These are phyloP conservation scores for Chydorus sphaericus DNA, from an alignment of 2,888 invertebrate genomes.

Conservation along the genomic window DNA sequence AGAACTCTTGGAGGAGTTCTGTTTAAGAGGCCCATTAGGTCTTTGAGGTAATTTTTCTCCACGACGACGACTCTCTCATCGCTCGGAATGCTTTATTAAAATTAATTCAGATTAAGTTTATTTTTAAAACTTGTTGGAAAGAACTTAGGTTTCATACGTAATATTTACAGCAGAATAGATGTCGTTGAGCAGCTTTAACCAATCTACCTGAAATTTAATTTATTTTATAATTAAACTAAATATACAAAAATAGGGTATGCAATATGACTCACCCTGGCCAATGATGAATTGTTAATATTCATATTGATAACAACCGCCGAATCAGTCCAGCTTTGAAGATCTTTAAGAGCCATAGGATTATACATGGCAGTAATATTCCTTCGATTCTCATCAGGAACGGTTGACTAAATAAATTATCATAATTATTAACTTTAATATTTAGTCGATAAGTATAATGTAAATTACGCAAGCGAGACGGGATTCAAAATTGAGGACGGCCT, in stretches of 20 bases:
- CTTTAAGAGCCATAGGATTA: conserved; percentile 25
- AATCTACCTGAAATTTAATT: background rate
- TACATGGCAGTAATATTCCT: conserved; percentile 25
- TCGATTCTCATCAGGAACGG: conserved; percentile 21
- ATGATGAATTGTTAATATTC: too few relatives aligned
- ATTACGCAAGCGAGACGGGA: conserved; percentile 44
- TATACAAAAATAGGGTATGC: too few relatives aligned
- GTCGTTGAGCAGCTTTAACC: background rate
- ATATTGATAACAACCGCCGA: conserved; percentile 9
- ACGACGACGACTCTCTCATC: background rate
- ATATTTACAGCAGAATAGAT: background rate
- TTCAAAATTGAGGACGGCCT: conserved; percentile 64
- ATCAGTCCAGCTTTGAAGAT: conserved; percentile 25
- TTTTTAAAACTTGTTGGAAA: background rate
- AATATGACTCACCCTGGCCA: too few relatives aligned
- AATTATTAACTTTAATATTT: too few relatives aligned
- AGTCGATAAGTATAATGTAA: too few relatives aligned
- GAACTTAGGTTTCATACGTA: background rate
- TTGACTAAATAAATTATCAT: too few relatives aligned
- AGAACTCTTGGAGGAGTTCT: background rate
- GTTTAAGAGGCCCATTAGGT: background rate
- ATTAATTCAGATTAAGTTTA: background rate
- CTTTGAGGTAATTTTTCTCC: background rate
- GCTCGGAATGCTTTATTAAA: background rate
- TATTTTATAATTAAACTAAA: too few relatives aligned